Base-by-base conservation (phyloP, 2,888 invertebrate species). In the Ornithoptera priamus region DNA sequence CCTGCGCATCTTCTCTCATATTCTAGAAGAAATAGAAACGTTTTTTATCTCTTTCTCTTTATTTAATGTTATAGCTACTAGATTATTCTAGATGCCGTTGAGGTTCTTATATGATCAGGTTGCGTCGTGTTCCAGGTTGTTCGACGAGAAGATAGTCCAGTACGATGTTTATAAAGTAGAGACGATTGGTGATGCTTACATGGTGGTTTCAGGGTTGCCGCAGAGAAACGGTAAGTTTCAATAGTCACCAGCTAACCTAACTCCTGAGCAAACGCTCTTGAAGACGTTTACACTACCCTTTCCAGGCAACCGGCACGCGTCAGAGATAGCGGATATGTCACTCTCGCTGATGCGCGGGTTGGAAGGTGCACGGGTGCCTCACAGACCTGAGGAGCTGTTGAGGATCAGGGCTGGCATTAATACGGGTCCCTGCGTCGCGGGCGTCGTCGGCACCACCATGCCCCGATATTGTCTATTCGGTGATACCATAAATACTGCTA, bases 121-220 rank as follows among this genome's bases (percentile, higher is more conserved):
- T 15, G 4, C 46, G n/a, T 56, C 36, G 10, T 62, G 50, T 66
- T 80, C 0, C 82, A 92, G 92, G 71, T 92, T 95, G 69, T 96
- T 96, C 80, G 96, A 96, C 76, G 94, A 94, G 66, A 94, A 94
- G 73, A 95, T 96, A 77, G 93, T 93, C 79, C 94, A 94, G 73
- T 95, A 95, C 81, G 95, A 95, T 75, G 96, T 96, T 0, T 96
- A 96, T 85, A 96, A 96, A 77, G 96, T 96, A 63, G 94, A 94
- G 77, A 94, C 94, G 0, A 94, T 94, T 18, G 94, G 94, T 0
- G 94, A 94, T 75, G 94, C 94, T 0, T 94, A 94, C 77, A 94
- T 94, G 94, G 94, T 94, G 0, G 94, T 93, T 1, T 94, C 94
- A 0, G 94, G 94, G 0, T 78, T 94, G 22, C 94, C 94, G 0